phyloP scores from a whole-genome alignment of 2,113 vertebrate genomes.

The Tangachromis dhanisi region DNA sequence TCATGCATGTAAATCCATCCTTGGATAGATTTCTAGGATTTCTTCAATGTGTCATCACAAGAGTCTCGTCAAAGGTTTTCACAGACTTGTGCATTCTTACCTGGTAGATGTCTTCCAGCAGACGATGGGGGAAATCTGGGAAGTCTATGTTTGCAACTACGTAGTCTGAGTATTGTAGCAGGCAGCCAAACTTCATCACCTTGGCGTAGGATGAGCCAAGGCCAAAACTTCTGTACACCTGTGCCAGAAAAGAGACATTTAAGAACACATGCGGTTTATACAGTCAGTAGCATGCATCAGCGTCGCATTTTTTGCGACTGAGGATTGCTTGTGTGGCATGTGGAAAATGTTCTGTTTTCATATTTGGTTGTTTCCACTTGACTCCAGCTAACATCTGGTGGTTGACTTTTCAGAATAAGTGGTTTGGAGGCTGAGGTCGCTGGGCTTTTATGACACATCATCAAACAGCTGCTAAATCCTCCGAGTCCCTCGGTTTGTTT shows the following conservation, averaged over 20 bases:
- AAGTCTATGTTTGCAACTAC: not conserved
- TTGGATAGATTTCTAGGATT: not conserved
- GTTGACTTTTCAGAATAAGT: not conserved
- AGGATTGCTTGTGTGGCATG: not conserved
- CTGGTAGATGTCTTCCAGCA: slow-evolving; percentile 69
- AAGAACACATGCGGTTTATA: not conserved
- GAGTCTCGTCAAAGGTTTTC: not conserved
- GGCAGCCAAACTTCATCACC: slow-evolving; percentile 59
- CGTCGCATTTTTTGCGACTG: not conserved
- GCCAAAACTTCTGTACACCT: slow-evolving; percentile 67
- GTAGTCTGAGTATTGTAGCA: slow-evolving; percentile 59
- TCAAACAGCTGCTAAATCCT: slow-evolving; percentile 21
- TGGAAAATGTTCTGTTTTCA: not conserved
- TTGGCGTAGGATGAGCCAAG: slow-evolving; percentile 67
- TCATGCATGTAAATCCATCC: not conserved
- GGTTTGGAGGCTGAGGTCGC: not conserved
- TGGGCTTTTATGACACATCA: not conserved
- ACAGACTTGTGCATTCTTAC: slow-evolving; percentile 11
- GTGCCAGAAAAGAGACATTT: not conserved
- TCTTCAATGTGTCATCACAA: not conserved
- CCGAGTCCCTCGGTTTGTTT: not conserved
- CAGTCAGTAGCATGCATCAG: not conserved
- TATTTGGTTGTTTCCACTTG: not conserved
- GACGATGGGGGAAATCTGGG: slow-evolving; percentile 45
- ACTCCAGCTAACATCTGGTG: slow-evolving; percentile 16